A percentile compares a stretch with the other conserved stretches of the same genome.
Evolutionary conservation across 30 jellyfish, hydroid and myxozoan genomes (phyloP).

Genomic region (Pseudorhiza aurosa): DNA sequence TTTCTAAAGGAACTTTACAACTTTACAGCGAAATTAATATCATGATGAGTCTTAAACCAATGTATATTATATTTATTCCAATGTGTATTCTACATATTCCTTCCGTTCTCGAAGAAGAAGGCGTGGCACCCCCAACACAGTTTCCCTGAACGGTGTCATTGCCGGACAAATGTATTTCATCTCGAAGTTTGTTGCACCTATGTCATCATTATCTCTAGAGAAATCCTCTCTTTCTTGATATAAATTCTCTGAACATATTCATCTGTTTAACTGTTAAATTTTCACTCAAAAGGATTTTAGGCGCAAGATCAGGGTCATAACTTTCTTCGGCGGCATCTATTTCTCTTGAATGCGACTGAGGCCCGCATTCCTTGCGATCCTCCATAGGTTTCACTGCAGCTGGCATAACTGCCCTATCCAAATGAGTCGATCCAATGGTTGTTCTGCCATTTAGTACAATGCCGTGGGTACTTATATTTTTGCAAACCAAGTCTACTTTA

Average conservation of each 20-base stretch:
- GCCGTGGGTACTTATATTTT: not conserved
- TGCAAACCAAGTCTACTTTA: not conserved
- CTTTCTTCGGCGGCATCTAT: not conserved
- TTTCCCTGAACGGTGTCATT: too few relatives aligned
- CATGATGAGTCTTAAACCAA: too few relatives aligned
- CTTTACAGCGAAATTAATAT: too few relatives aligned
- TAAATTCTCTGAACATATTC: not conserved
- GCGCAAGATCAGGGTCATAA: not conserved
- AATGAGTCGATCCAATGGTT: not conserved
- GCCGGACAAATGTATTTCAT: too few relatives aligned
- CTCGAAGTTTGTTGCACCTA: too few relatives aligned
- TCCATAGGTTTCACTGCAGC: not conserved
- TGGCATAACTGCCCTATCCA: not conserved
- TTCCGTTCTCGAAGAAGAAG: too few relatives aligned
- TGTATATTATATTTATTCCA: too few relatives aligned
- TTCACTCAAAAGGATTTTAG: not conserved
- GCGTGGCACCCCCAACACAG: too few relatives aligned
- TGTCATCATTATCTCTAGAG: too few relatives aligned
- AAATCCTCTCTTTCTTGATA: not conserved
- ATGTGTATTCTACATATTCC: too few relatives aligned
- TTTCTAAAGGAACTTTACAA: too few relatives aligned
- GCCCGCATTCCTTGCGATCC: not conserved
- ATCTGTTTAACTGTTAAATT: not conserved
- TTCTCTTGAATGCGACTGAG: not conserved
- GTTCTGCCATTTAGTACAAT: not conserved